phyloP scores from a whole-genome alignment of 1,140 invertebrate species.

The Papilio xuthus region DNA sequence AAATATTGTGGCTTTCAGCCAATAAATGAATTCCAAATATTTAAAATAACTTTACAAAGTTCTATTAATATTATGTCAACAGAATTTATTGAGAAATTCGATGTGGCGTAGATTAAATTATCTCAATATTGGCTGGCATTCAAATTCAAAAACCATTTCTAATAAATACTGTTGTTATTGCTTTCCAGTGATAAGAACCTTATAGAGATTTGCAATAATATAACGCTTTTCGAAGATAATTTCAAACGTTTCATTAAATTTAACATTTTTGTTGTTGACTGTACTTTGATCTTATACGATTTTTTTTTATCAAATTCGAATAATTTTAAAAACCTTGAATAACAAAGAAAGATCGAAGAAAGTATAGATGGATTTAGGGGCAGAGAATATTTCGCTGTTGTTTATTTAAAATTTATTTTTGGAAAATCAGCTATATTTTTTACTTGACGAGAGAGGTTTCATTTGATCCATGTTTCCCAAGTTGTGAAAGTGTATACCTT shows the following conservation, averaged over 20 bases:
- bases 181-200: constrained; percentile 1
- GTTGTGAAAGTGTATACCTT: no score
- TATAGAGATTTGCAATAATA: background rate
- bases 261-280: background rate
- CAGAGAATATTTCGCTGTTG: no score
- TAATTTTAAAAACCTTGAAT: no score
- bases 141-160: constrained; percentile 9
- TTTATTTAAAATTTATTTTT: no score
- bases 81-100: background rate
- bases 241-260: background rate
- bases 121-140: constrained; percentile 13
- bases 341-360: no score
- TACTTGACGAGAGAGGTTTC: no score
- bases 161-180: background rate
- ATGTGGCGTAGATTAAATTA: constrained; percentile 11
- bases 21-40: no score
- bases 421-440: no score
- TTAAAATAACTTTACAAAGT: background rate
- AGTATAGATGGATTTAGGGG: no score
- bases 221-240: background rate
- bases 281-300: background rate
- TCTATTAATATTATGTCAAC: background rate
- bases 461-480: no score
- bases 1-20: background rate
- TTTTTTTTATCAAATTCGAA: no score